Evolutionary conservation across 2,888 invertebrate genomes (phyloP), one percentile per base, ranked within the genome.

Genomic region (Polydrusus cervinus): DNA sequence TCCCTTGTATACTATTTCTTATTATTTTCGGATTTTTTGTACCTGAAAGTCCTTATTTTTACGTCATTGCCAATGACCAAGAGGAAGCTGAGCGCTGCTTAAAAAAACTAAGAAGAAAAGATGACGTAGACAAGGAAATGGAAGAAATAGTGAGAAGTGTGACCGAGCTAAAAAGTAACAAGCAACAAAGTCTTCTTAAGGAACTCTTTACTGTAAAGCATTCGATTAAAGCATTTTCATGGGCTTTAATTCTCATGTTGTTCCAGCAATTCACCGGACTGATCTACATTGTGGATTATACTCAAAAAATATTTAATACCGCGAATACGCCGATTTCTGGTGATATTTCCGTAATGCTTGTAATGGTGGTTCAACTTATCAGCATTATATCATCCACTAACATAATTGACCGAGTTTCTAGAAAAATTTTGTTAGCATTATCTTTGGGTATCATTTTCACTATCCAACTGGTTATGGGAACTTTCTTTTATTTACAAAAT

Each of bases 241-340:
- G 83, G 84, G 86, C 81, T 83, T 84, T 80, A 80, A 85, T 77
- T 13, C 78, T 83, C 55, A 81, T 82, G 78, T 76, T 83, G 20
- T 83, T 83, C 61, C 84, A 89, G 84, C 86, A 83, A 53, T 77
- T 84, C 9, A 82, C 87, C 0, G 95, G 94, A 0, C 92, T 94
- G 83, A 94, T 94, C 85, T 93, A 93, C 0, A 92, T 95, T 0
- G 88, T 95, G 1, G 93, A 93, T 85, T 94, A 94, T 86, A 91
- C 93, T 85, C 91, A 93, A 77, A 88, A 88, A 38, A 94, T 95
- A 81, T 94, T 95, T 83, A 84, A 87, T 83, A 78, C 86, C 79
- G 76, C 87, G 62, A 82, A 86, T 73, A 76, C 83, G 77, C 68
- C 79, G 81, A 78, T 88, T 1, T 88, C 91, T 49, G 89, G 93